Evolutionary conservation across 1,140 invertebrate genomes (phyloP), one percentile per base, ranked within the genome.

Genomic region (Sycophila sp.): DNA sequence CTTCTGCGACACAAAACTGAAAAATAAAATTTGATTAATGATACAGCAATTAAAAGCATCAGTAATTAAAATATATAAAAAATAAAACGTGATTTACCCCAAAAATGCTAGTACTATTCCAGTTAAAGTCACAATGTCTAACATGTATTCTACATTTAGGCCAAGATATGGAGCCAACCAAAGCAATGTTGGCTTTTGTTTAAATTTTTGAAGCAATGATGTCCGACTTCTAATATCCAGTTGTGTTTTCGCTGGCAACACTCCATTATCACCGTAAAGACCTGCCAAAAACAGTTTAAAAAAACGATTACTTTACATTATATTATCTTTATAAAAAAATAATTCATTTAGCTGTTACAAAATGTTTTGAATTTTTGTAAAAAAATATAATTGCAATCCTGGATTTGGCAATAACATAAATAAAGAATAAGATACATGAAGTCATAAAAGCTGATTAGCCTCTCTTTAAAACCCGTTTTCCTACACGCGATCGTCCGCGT

Each of bases 261-360:
- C 84, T 64, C 94, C 94, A 89, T 94, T 93, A 75, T 93, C 90
- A 1, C 94, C 93, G 85, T 92, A 94, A 5, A 95, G 83, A 65
- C 94, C 93, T 94, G 77, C 4, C 40, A n/a, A 65, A 32, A 58
- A 15, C 45, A 67, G n/a, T 47, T 22, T 19, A 47, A 19, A 47
- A 66, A 42, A 19, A 55, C 17, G 19, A 8, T 63, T 63, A 51
- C 2, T 51, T 13, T 34, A 55, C 17, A 51, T 51, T 28, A 2
- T 32, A 34, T 55, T 34, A 11, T 22, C 38, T 38, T 22, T n/a
- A 36, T 22, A 36, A n/a, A n/a, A n/a, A n/a, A n/a, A n/a, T n/a
- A n/a, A n/a, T n/a, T n/a, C n/a, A n/a, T n/a, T n/a, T n/a, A n/a
- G n/a, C n/a, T n/a, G n/a, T n/a, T n/a, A n/a, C n/a, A n/a, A n/a